These are phyloP conservation scores for Drosophila niveifrons DNA, from an alignment of 2,888 invertebrate species.

Conservation along the genomic window DNA sequence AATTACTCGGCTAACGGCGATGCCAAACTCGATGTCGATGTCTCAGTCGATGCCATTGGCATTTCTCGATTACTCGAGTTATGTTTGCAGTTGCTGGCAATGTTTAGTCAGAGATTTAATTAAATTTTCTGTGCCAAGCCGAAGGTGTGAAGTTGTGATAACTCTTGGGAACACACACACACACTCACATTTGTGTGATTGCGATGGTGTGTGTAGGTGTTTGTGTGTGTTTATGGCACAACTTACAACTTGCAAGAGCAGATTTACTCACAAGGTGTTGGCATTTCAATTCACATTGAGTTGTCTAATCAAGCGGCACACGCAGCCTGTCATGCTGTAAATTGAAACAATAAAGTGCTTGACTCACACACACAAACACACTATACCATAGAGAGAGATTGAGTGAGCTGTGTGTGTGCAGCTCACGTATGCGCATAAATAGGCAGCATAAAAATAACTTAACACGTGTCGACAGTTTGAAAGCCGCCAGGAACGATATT, in stretches of 20 bases:
- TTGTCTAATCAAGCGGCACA: slow-evolving; percentile 78
- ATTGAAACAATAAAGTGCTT: slow-evolving; percentile 80
- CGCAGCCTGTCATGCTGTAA: slow-evolving; percentile 71
- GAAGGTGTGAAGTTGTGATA: slow-evolving; percentile 5
- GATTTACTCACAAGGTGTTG: slow-evolving; percentile 73
- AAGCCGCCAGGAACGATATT: slow-evolving; percentile 53
- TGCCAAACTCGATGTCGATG: slow-evolving; percentile 3
- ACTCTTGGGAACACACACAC: slow-evolving; percentile 7
- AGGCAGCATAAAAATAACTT: slow-evolving; percentile 82
- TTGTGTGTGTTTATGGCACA: slow-evolving; percentile 44
- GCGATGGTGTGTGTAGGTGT: slow-evolving; percentile 6
- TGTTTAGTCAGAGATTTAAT: slow-evolving; percentile 23
- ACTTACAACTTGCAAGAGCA: slow-evolving; percentile 62
- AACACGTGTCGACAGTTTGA: slow-evolving; percentile 82
- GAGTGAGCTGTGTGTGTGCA: slow-evolving; percentile 57
- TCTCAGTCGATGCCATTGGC: background rate
- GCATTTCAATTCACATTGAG: slow-evolving; percentile 80
- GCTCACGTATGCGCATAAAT: slow-evolving; percentile 78
- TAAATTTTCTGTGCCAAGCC: slow-evolving; percentile 8
- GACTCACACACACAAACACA: slow-evolving; percentile 52
- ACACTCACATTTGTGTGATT: slow-evolving; percentile 13
- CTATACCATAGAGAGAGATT: slow-evolving; percentile 15
- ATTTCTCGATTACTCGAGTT: background rate
- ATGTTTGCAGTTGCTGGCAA: background rate
- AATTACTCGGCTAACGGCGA: slow-evolving; percentile 38